These are phyloP conservation scores for Halichoeres trimaculatus DNA, from an alignment of 2,113 vertebrate genomes.

Conservation along the genomic window DNA sequence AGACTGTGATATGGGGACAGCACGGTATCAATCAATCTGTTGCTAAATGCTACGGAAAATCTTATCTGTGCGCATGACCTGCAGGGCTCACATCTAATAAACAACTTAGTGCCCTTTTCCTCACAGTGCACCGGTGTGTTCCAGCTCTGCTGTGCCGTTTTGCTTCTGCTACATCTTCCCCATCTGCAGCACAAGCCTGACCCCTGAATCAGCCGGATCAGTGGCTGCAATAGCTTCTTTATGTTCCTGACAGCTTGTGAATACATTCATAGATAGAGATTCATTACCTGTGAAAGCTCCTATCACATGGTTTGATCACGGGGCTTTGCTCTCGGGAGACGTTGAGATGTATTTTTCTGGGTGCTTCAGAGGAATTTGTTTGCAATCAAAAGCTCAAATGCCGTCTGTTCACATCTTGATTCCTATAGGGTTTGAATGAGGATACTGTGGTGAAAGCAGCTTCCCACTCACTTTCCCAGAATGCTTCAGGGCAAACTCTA, in stretches of 20 bases:
- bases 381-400: constrained; percentile 29
- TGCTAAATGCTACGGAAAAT: constrained; percentile 48
- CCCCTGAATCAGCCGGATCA: constrained; percentile 36
- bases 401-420: constrained; percentile 15
- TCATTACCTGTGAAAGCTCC: constrained; percentile 14
- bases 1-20: constrained; percentile 32
- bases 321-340: not conserved
- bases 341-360: constrained; percentile 7
- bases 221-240: constrained; percentile 16
- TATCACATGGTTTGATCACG: constrained; percentile 12
- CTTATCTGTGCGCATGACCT: constrained; percentile 52
- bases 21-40: constrained; percentile 49
- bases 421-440: constrained; percentile 11
- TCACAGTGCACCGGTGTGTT: not conserved
- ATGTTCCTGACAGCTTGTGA: constrained; percentile 19
- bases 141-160: constrained; percentile 8
- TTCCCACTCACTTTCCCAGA: constrained; percentile 32
- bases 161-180: constrained; percentile 27
- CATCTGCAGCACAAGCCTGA: constrained; percentile 20
- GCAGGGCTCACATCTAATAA: constrained; percentile 53
- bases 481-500: constrained; percentile 20
- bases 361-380: constrained; percentile 35
- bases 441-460: constrained; percentile 32
- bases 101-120: constrained; percentile 34
- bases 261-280: constrained; percentile 2